Base-by-base conservation (phyloP, 2,888 invertebrate genomes). In the Rugalucina vietnamica region DNA sequence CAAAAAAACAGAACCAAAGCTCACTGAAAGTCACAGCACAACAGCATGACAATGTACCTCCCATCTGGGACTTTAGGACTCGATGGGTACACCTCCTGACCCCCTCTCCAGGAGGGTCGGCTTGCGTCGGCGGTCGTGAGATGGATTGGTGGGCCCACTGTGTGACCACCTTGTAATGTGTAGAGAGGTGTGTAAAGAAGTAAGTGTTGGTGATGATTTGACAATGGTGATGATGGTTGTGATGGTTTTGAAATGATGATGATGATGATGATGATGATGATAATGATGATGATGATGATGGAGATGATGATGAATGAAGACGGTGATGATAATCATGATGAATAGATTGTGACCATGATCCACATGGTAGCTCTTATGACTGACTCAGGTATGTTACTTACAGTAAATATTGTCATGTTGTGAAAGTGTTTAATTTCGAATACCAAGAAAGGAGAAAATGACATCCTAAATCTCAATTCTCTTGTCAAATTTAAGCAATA, bases 31-130 rank as follows among this genome's bases (percentile, higher is more conserved):
- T 32, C 34, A 76, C 76, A 60, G 70, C 69, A 49, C 65, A 69
- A 69, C 65, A 49, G 29, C 76, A 76, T 21, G 69, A 60, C 49
- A 21, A 36, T 73, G 75, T 84, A 87, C 89, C 87, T 87, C 81
- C 86, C 89, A 72, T 87, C 87, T 36, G 76, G 80, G 36, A 82
- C 21, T 81, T 89, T 89, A n/a, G 87, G 89, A 60, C 54, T 71
- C 14, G 89, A 80, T 29, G 89, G 89, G 69, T 89, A 87, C 10
- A 89, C 84, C 27, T 89, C 89, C 72, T 85, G 85, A 8, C 85
- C 78, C 57, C 78, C 80, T 49, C 85, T 79, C 78, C 82, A 80
- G 0, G 77, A 69, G 21, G 82, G 85, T 49, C 82, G 72, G 10
- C 79, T 57, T 36, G 83, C 79, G 36, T 83, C 81, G n/a, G 65